Base-by-base conservation (phyloP, 2,797 vertebrate species). In the Halcyon badia region DNA sequence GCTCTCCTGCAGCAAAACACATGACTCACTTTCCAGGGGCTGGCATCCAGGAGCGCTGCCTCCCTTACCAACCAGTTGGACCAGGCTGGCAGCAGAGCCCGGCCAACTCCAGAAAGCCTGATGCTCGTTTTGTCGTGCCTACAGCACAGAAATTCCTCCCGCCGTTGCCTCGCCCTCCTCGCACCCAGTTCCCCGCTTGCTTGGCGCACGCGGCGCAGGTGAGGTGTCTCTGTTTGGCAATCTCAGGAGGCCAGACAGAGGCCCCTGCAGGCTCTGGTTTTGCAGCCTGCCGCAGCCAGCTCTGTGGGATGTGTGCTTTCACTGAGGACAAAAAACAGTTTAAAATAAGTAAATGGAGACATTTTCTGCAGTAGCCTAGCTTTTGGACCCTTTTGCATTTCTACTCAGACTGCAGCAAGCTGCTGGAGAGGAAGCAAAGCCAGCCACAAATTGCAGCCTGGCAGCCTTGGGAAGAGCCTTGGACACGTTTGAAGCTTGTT, bases 261-360 rank as follows among this genome's bases (percentile, higher is more conserved):
- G 83, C 89, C 89, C 92, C 91, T 89, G 89, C 81, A 80, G 95
- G 89, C 94, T 75, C 87, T 80, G 78, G 2, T 91, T 95, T 91
- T 92, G 77, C 86, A 86, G 83, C 44, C 42, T 73, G 42, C 11
- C 0, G 0, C 81, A 83, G 48, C 54, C 76, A 83, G 51, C 65
- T 85, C 66, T 18, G 39, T 10, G 0, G 76, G 52, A 89, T 17
- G 76, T 82, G 5, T 2, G 21, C 25, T 91, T 33, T 81, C 26
- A 30, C 51, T 35, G 42, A 57, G 64, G 64, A 17, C 7, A 35
- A 44, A n/a, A 11, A 42, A 42, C 31, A 35, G 41, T 49, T 8
- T 28, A 12, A 44, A 39, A 11, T 5, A 41, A 79, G 70, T 56
- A 71, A 80, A 69, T 4, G 18, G 25, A 78, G 31, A 51, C 64